A percentile compares a stretch with the other conserved stretches of the same genome.
Conservation (phyloP, 2,888 invertebrate species). For the Rhagonycha lutea region DNA sequence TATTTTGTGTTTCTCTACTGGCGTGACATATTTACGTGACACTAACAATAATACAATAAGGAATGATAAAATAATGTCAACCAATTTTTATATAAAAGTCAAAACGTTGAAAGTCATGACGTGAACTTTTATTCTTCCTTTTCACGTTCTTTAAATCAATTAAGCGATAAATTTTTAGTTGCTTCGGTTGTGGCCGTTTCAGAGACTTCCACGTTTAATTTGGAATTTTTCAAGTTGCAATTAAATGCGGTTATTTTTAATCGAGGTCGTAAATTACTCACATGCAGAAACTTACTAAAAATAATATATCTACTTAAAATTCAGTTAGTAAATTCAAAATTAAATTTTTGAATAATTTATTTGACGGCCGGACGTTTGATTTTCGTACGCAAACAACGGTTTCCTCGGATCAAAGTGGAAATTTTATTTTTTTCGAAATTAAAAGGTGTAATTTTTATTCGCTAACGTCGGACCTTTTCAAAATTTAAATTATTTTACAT, state of each 20-base stretch:
- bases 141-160: neutral
- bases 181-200: neutral
- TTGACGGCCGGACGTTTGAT: neutral
- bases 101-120: neutral
- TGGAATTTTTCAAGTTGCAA: neutral
- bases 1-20: neutral
- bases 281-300: neutral
- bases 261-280: neutral
- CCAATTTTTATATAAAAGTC: neutral
- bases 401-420: neutral
- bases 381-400: neutral
- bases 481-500: neutral
- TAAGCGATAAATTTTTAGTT: neutral
- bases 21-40: constrained; percentile 3
- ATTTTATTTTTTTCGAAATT: neutral
- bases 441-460: neutral
- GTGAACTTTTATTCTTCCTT: neutral
- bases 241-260: neutral
- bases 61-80: neutral
- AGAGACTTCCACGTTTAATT: neutral
- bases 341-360: neutral
- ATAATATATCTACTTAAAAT: neutral
- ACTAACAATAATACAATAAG: neutral
- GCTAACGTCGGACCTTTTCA: neutral
- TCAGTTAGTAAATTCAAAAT: neutral